Evolutionary conservation across 2,888 invertebrate species (phyloP).

Genomic region (Sisyra nigra): DNA sequence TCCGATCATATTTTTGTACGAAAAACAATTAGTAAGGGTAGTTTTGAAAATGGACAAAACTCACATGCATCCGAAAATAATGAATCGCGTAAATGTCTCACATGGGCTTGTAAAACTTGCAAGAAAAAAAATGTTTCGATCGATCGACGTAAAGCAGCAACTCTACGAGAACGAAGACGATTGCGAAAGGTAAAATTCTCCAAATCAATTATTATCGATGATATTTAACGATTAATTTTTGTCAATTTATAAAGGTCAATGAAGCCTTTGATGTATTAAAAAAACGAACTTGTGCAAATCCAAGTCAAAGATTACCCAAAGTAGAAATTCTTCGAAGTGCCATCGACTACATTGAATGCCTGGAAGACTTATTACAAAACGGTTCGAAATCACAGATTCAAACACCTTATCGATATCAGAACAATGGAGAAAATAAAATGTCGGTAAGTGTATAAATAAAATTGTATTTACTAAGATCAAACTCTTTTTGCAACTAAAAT

Average conservation of each 20-base stretch:
- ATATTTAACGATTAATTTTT: neutral
- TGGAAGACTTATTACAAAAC: slow-evolving; percentile 67
- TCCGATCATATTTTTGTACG: no score
- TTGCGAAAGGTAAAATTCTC: slow-evolving; percentile 62
- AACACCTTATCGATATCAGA: no score
- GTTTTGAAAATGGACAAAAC: no score
- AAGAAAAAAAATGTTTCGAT: slow-evolving; percentile 91
- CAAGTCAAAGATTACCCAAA: slow-evolving; percentile 91
- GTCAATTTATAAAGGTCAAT: slow-evolving; percentile 54
- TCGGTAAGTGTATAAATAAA: no score
- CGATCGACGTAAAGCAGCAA: slow-evolving; percentile 93
- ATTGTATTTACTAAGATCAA: neutral
- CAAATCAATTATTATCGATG: neutral
- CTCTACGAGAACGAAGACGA: slow-evolving; percentile 80
- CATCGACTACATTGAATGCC: slow-evolving; percentile 91
- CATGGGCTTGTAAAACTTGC: slow-evolving; percentile 97
- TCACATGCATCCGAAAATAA: no score
- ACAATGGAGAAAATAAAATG: no score
- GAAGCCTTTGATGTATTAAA: slow-evolving; percentile 95
- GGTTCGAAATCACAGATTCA: neutral
- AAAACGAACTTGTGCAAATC: slow-evolving; percentile 83
- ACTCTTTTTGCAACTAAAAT: slow-evolving; percentile 13
- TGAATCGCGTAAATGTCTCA: slow-evolving; percentile 50
- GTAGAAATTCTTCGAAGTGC: slow-evolving; percentile 94
- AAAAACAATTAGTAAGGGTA: no score